These are phyloP conservation scores for Brachypodius melanocephalos DNA, from an alignment of 2,113 vertebrate species.

Conservation along the genomic window DNA sequence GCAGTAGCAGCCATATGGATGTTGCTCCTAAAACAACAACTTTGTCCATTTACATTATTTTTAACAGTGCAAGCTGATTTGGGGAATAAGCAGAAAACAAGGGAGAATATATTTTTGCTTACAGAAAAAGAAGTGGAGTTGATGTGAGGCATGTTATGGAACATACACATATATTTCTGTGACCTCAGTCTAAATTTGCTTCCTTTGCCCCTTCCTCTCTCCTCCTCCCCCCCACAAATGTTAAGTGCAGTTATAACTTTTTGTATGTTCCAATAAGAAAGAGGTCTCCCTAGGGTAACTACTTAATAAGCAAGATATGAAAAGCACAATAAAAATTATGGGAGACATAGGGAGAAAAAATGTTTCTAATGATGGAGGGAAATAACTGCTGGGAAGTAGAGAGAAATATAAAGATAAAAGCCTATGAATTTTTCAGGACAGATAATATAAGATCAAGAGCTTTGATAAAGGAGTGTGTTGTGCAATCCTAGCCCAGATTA, in stretches of 20 bases:
- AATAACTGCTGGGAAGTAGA: not conserved
- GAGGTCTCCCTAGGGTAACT: not conserved
- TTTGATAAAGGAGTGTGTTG: not conserved
- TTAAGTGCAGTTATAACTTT: not conserved
- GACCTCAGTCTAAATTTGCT: not conserved
- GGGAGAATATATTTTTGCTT: not conserved
- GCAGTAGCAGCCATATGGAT: not conserved
- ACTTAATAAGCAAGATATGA: conserved; percentile 44
- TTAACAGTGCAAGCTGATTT: not conserved
- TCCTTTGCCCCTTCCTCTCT: not conserved
- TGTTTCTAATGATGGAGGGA: not conserved
- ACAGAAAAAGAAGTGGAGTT: not conserved
- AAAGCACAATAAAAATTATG: conserved; percentile 2
- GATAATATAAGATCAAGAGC: not conserved
- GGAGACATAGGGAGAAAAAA: not conserved
- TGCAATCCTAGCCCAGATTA: conserved; percentile 5
- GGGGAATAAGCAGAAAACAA: not conserved
- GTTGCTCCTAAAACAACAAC: not conserved
- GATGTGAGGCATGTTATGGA: not conserved
- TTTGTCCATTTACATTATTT: not conserved
- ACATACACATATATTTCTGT: not conserved
- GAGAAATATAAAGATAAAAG: not conserved
- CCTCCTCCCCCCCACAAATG: not conserved
- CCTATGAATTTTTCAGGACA: not conserved
- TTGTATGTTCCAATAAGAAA: not conserved